Evolutionary conservation across 2,113 vertebrate species (phyloP), one percentile per base, ranked within the genome.

Genomic region (Diadophis punctatus): DNA sequence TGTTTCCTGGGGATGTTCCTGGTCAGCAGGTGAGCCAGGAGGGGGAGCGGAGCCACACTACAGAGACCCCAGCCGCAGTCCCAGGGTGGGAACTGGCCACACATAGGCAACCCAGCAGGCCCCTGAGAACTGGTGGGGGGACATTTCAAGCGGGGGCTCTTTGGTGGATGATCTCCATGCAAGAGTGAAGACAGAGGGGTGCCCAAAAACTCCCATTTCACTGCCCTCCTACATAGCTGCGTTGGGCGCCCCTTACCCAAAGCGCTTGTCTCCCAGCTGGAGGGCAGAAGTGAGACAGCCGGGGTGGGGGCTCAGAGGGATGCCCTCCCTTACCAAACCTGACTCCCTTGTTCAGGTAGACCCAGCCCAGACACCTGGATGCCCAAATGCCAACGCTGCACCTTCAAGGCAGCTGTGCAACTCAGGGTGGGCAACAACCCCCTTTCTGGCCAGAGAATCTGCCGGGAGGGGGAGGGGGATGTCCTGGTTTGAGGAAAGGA

Each of bases 1-100:
- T 98, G 98, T 95, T 97, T 98, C 94, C 94, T 98, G 16, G 97
- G 98, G 84, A 96, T 98, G 96, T 97, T 97, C 94, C 93, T 97
- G 89, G 96, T 97, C 10, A 94, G 94, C 94, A 98, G 98, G 98
- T 98, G 52, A 96, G 96, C 51, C 3, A 18, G 88, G 68, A 0
- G 14, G 6, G 4, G 23, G 55, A 30, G 46, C 0, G 27, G 4
- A 48, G 11, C 8, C 3, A 0, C 3, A 3, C 30, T 2, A 4
- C 30, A 1, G 25, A 1, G 25, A 1, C 90, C 63, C 14, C 12
- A 16, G 60, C n/a, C 68, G 1, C 12, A 11, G 16, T 0, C 4
- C 6, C 68, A 2, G 6, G 63, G n/a, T 74, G 68, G 68, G 68
- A 39, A 8, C 34, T 18, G 16, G 34, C 16, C 34, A 7, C n/a